Evolutionary conservation across 2,113 vertebrate species (phyloP), one percentile per base, ranked within the genome.

Genomic region (Manacus vitellinus): DNA sequence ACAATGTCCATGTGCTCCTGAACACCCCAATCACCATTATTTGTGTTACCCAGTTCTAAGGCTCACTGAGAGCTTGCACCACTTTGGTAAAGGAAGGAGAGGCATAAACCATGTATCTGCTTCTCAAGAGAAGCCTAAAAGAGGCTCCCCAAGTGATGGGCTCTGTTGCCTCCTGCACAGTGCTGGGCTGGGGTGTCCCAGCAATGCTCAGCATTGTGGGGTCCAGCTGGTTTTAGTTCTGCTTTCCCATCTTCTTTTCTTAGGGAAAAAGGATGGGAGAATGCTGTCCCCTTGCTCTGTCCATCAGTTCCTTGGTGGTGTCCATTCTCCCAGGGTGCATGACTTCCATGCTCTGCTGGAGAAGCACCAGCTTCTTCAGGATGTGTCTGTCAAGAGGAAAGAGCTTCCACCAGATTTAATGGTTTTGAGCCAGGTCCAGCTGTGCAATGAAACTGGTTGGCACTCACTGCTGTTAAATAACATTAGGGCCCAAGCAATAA

Each of bases 401-500:
- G 52, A 80, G n/a, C 78, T 82, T 43, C 74, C 39, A 35, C 30
- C 52, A 63, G 71, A 55, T 84, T 63, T 86, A 94, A 65, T 0
- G 30, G 24, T 41, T 91, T 52, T 88, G 73, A 88, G 74, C 83
- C 14, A 86, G 72, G 76, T 94, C 76, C 77, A 77, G 71, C 86
- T 90, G 84, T 1, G 8, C 72, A 23, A 2, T 88, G 85, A 55
- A 86, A 19, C 43, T 55, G 66, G 22, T 65, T 61, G 85, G 59
- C 2, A 3, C 68, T 93, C 37, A 0, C 41, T 86, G 68, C 71
- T 75, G 55, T 89, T 96, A 87, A 95, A 87, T 71, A 91, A 51
- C 73, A 13, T 58, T 66, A 35, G 89, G 66, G 61, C 54, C 79
- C 77, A 80, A 93, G 94, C 73, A 56, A 67, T 95, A 96, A 96